Conservation (phyloP, 1,140 invertebrate genomes). For the Pseudomyrmex sp. region DNA sequence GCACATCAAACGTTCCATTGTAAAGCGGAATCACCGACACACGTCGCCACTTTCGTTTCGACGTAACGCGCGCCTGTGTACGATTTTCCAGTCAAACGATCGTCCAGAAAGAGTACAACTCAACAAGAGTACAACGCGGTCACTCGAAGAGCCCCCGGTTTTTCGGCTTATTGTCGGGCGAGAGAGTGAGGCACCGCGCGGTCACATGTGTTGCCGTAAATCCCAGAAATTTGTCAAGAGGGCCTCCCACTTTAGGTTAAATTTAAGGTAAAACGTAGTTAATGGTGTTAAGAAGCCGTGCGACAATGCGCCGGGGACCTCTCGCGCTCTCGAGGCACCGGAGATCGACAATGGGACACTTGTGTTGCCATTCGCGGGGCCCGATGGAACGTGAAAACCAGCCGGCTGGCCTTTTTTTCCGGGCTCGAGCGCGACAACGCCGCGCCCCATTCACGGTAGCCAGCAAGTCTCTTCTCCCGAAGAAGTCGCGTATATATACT, state of each 20-base stretch:
- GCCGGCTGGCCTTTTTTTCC: constrained; percentile 67
- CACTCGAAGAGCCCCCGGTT: constrained; percentile 16
- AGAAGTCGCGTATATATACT: constrained; percentile 23
- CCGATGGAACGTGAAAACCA: constrained; percentile 74
- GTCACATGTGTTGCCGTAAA: constrained; percentile 72
- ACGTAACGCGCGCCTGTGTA: constrained; percentile 38
- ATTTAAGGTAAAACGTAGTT: constrained; percentile 84
- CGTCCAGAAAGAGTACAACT: constrained; percentile 50
- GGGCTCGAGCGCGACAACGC: constrained; percentile 31
- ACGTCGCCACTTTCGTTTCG: constrained; percentile 11
- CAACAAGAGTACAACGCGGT: constrained; percentile 58
- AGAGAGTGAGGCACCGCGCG: constrained; percentile 23
- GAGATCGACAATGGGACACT: constrained; percentile 81
- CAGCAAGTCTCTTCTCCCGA: neutral
- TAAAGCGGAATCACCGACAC: constrained; percentile 30
- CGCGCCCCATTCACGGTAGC: constrained; percentile 63
- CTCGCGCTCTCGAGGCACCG: constrained; percentile 68
- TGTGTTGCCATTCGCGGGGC: constrained; percentile 78
- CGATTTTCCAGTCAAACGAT: constrained; percentile 56
- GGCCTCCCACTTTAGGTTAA: constrained; percentile 78
- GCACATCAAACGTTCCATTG: constrained; percentile 27
- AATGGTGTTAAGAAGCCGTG: constrained; percentile 81
- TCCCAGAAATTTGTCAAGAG: constrained; percentile 83
- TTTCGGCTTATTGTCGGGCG: constrained; percentile 51
- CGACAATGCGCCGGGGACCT: constrained; percentile 69